phyloP scores from a whole-genome alignment of 2,797 vertebrate genomes.

The Sparidentex hasta region DNA sequence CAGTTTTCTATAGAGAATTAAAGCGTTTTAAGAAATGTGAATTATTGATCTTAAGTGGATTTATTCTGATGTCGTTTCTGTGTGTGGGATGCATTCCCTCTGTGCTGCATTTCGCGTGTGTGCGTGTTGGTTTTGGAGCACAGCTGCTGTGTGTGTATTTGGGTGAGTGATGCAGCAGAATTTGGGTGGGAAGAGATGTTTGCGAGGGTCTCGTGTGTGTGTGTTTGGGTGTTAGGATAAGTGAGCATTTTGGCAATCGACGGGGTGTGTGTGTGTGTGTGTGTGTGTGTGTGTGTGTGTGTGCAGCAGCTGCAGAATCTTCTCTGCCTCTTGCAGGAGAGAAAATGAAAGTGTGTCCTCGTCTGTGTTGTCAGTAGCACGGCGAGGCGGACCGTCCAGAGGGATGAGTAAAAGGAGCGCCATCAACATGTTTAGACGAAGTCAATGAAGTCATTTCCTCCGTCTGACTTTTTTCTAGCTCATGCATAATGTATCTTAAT shows the following conservation, averaged over 20 bases:
- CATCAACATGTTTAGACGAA: constrained; percentile 70
- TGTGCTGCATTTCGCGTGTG: constrained; percentile 28
- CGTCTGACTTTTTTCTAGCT: constrained; percentile 39
- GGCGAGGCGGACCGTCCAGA: constrained; percentile 35
- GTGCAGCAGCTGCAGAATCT: constrained; percentile 40
- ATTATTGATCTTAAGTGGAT: constrained; percentile 85
- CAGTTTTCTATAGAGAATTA: constrained; percentile 79
- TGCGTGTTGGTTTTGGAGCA: constrained; percentile 31
- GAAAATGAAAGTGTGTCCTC: constrained; percentile 48
- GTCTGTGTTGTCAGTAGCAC: constrained; percentile 43
- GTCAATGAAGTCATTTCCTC: constrained; percentile 72
- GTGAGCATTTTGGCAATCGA: constrained; percentile 25
- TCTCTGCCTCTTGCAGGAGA: constrained; percentile 16
- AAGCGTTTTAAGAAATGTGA: constrained; percentile 82
- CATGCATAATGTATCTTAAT: constrained; percentile 80
- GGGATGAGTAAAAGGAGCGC: constrained; percentile 55
- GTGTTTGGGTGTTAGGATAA: constrained; percentile 36
- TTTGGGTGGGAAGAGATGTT: constrained; percentile 28
- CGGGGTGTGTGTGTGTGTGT: constrained; percentile 34
- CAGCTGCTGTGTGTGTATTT: constrained; percentile 28
- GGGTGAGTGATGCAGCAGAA: constrained; percentile 6
- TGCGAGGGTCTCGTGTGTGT: constrained; percentile 22
- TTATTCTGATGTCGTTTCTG: constrained; percentile 67
- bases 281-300: constrained; percentile 12
- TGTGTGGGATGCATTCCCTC: constrained; percentile 40